These are phyloP conservation scores for Melanargia galathea DNA, from an alignment of 2,888 invertebrate species.

Conservation along the genomic window DNA sequence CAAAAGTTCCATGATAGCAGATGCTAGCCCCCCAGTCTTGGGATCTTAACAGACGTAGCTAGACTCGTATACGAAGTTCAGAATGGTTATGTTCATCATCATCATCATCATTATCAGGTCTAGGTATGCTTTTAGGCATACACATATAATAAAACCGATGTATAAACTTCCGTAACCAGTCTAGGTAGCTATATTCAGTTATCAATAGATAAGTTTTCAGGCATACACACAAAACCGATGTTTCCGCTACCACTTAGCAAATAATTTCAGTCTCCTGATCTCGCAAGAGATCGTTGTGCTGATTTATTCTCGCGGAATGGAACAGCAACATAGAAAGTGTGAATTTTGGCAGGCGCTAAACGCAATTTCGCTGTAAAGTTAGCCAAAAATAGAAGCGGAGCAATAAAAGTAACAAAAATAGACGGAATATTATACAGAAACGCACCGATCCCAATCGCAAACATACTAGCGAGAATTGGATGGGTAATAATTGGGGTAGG, in stretches of 20 bases:
- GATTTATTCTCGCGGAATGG: slow-evolving; percentile 9
- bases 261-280: background rate
- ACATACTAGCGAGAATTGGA: background rate
- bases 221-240: background rate
- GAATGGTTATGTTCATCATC: too few species aligned
- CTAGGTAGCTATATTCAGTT: too few species aligned
- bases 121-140: too few species aligned
- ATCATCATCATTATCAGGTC: too few species aligned
- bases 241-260: slow-evolving; percentile 13
- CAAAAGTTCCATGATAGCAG: too few species aligned
- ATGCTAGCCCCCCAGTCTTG: too few species aligned
- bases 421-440: slow-evolving; percentile 26
- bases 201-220: too few species aligned
- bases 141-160: too few species aligned
- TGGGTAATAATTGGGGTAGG: background rate
- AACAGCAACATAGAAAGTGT: slow-evolving; percentile 30
- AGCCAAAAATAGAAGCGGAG: slow-evolving; percentile 33
- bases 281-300: slow-evolving; percentile 8
- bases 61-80: too few species aligned
- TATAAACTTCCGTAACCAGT: too few species aligned
- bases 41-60: too few species aligned
- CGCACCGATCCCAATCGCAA: slow-evolving; percentile 20
- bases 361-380: slow-evolving; percentile 34
- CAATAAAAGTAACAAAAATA: slow-evolving; percentile 34
- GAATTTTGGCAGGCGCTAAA: slow-evolving; percentile 39